Evolutionary conservation across 2,797 vertebrate species (phyloP).

Genomic region (Melanotaenia parkinsoni): DNA sequence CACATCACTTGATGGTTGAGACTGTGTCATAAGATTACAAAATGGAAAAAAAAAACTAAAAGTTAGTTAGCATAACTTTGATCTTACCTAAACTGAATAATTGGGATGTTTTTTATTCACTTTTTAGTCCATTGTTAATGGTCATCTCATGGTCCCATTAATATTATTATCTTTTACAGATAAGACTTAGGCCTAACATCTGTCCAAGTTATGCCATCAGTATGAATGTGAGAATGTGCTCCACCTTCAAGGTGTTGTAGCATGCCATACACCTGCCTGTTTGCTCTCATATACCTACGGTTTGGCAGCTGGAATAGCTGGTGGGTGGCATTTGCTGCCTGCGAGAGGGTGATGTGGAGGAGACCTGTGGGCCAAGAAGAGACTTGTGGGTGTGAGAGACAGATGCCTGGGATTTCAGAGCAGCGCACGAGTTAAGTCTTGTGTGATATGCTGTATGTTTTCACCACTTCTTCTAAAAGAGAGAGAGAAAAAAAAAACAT

Average conservation of each 20-base stretch:
- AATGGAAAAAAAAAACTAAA: no score
- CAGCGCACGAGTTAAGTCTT: conserved; percentile 25
- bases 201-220: background rate
- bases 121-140: no score
- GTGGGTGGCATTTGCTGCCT: conserved; percentile 61
- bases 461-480: conserved; percentile 20
- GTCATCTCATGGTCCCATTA: no score
- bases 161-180: no score
- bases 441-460: conserved; percentile 34
- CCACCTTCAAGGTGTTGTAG: conserved; percentile 37
- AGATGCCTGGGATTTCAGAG: conserved; percentile 44
- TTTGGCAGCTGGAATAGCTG: conserved; percentile 65
- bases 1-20: no score
- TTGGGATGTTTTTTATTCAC: no score
- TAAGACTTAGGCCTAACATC: no score
- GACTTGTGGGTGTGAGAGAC: conserved; percentile 64
- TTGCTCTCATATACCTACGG: conserved; percentile 59
- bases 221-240: conserved; percentile 11
- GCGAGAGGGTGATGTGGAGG: conserved; percentile 36
- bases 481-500: conserved; percentile 1
- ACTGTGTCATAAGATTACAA: no score
- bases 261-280: conserved; percentile 40
- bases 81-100: no score
- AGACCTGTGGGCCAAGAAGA: conserved; percentile 57
- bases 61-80: no score